phyloP scores from a whole-genome alignment of 2,797 vertebrate species.

The Gallinago stenura region DNA sequence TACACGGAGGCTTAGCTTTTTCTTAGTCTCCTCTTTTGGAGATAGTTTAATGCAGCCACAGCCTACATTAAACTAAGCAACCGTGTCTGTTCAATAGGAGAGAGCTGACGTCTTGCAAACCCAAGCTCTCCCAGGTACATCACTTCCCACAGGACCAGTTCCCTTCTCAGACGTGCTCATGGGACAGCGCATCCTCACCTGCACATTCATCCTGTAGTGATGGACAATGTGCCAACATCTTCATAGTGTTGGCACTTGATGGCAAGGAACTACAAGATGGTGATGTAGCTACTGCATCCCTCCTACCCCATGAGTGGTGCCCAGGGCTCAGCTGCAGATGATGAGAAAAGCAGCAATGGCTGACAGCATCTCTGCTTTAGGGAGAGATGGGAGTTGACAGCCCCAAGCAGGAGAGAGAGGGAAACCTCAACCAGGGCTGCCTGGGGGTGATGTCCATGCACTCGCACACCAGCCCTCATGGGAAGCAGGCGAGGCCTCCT shows the following conservation, averaged over 20 bases:
- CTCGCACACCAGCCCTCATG: accelerated
- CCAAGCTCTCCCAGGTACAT: not conserved
- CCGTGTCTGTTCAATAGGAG: accelerated
- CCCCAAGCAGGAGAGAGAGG: not conserved
- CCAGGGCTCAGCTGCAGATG: not conserved
- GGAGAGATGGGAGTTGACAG: not conserved
- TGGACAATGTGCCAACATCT: accelerated
- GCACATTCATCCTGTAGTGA: not conserved
- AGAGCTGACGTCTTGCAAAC: not conserved
- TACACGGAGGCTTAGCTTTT: not conserved
- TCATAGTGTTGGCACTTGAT: not conserved
- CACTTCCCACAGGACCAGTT: not conserved
- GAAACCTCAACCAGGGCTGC: not conserved
- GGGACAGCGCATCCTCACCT: not conserved
- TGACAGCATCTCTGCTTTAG: not conserved
- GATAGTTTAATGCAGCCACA: not conserved
- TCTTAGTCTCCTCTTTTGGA: not conserved
- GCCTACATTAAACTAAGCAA: not conserved
- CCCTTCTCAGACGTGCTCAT: not conserved
- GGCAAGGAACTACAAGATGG: not conserved
- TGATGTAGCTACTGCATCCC: not conserved
- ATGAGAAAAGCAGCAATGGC: not conserved
- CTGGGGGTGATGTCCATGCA: not conserved
- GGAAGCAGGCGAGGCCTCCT: not conserved
- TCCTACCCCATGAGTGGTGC: not conserved